These are phyloP conservation scores for Ceratina japonica DNA, from an alignment of 1,140 invertebrate species.

Conservation along the genomic window DNA sequence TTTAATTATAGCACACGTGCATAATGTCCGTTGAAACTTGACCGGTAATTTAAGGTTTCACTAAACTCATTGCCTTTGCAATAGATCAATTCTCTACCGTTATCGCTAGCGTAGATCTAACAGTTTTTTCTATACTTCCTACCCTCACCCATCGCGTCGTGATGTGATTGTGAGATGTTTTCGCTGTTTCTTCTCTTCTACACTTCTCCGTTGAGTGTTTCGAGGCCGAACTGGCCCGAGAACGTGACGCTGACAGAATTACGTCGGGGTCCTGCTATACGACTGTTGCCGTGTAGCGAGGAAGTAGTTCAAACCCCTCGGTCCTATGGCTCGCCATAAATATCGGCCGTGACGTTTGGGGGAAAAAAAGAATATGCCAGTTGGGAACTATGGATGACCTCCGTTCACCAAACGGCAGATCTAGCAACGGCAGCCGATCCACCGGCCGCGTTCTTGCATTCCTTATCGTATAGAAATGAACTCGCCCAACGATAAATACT, in stretches of 20 bases:
- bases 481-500: background rate
- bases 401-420: slow-evolving; percentile 58
- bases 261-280: slow-evolving; percentile 55
- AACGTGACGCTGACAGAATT: slow-evolving; percentile 71
- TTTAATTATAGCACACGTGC: no score
- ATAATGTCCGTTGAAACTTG: slow-evolving; percentile 41
- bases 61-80: slow-evolving; percentile 29
- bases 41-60: slow-evolving; percentile 58
- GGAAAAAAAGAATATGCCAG: slow-evolving; percentile 64
- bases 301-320: slow-evolving; percentile 65
- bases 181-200: slow-evolving; percentile 12
- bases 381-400: slow-evolving; percentile 63
- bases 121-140: slow-evolving; percentile 5
- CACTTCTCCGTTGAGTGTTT: slow-evolving; percentile 30
- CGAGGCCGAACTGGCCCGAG: slow-evolving; percentile 47
- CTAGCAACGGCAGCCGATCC: slow-evolving; percentile 35
- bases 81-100: background rate
- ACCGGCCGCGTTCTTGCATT: slow-evolving; percentile 38
- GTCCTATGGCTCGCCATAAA: slow-evolving; percentile 75
- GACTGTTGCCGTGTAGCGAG: slow-evolving; percentile 61
- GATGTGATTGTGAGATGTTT: background rate
- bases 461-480: background rate
- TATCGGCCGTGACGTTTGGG: slow-evolving; percentile 73
- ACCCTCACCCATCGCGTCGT: background rate
- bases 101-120: slow-evolving; percentile 56